Base-by-base conservation (phyloP, 2,113 vertebrate species). In the Rutilus rutilus region DNA sequence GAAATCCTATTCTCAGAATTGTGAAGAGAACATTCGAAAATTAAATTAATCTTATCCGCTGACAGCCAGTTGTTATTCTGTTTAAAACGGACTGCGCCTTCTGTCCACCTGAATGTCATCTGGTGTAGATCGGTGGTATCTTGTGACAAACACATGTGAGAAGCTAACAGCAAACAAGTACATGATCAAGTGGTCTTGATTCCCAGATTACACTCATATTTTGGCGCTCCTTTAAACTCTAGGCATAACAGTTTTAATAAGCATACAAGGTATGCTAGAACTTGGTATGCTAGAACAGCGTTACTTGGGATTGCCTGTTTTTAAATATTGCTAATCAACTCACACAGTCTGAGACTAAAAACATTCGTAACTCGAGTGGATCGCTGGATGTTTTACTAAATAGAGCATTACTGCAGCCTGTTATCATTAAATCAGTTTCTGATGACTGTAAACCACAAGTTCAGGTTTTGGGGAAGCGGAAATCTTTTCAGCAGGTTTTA, bases 141-240 rank as follows among this genome's bases (percentile, higher is more conserved):
- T 10, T 15, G 36, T 62, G 14, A 25, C n/a, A 59, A 59, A 60
- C 33, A 79, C 54, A 79, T 25, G 77, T 39, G 25, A 45, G 19
- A 19, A 17, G n/a, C 59, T 80, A 45, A 87, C 62, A 21, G n/a
- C 47, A 87, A 87, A 78, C 77, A 81, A 83, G 86, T 57, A 78
- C 75, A 25, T 27, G 83, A 69, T 69, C 87, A 87, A 81, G 83
- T 86, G 80, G 86, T 88, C 67, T 79, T 79, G 36, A 81, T 85
- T 84, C 80, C 81, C 67, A 59, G 82, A 90, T 87, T 78, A 85
- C 67, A 77, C 80, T 59, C 47, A 50, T 86, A 89, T 85, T 79
- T 86, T 88, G 87, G 88, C 79, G 4, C 54, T 60, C 36, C 73
- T 83, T 89, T 87, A 90, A 90, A 87, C 65, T 86, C 64, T 17